Percentiles rank a stretch among this genome's conserved stretches.
These are phyloP conservation scores for Harpalus rubripes DNA, from an alignment of 2,888 invertebrate genomes.

Conservation along the genomic window DNA sequence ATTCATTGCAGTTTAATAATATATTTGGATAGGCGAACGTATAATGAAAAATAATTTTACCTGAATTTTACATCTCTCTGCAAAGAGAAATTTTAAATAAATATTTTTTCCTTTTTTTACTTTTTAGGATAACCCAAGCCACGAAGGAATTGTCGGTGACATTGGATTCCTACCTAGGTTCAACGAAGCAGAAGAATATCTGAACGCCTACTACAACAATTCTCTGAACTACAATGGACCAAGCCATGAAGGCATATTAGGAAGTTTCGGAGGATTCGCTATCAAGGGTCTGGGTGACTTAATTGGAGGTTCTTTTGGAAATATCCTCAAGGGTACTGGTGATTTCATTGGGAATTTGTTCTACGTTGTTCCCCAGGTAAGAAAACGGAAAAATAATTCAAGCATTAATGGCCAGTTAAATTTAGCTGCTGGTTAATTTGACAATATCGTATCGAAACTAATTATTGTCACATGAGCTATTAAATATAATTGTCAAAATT, in stretches of 20 bases:
- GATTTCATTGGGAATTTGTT: slow-evolving; percentile 9
- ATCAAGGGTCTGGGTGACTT: slow-evolving; percentile 7
- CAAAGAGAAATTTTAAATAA: neutral
- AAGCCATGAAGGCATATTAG: slow-evolving; percentile 26
- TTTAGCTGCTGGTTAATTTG: too few species aligned
- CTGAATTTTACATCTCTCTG: neutral
- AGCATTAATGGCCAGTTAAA: neutral
- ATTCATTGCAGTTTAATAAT: too few species aligned
- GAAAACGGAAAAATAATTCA: neutral
- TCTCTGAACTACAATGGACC: neutral
- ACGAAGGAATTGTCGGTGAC: neutral
- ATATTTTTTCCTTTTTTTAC: neutral
- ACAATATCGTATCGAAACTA: too few species aligned
- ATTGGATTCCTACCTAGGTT: neutral
- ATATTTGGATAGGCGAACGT: too few species aligned
- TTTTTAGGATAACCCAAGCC: neutral
- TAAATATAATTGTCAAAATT: too few species aligned
- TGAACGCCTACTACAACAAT: neutral
- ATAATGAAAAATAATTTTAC: too few species aligned
- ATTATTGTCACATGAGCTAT: too few species aligned
- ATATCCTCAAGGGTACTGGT: slow-evolving; percentile 1
- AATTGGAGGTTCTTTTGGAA: slow-evolving; percentile 1
- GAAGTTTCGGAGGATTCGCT: neutral
- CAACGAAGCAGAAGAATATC: neutral
- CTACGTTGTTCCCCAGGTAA: neutral